These are phyloP conservation scores for Imbricaverruca yamaguchii DNA, from an alignment of 2,888 invertebrate genomes.

Conservation along the genomic window DNA sequence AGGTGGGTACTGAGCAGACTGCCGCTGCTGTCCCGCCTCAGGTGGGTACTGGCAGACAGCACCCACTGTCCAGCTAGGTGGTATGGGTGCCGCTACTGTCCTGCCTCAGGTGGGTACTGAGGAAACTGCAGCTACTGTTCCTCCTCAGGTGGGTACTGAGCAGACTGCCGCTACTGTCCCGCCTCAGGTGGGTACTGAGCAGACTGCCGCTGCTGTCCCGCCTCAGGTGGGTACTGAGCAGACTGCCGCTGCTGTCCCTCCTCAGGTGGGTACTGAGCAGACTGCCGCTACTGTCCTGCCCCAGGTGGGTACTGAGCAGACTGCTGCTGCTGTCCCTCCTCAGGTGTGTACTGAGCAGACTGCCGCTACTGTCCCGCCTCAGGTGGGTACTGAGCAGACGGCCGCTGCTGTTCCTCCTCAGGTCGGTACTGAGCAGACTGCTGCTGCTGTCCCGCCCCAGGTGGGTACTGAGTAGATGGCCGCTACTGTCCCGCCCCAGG, in stretches of 20 bases:
- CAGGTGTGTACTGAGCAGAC: no score
- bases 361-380: constrained; percentile 60
- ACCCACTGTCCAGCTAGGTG: no score
- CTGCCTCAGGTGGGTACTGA: constrained; percentile 56
- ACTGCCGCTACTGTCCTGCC: constrained; percentile 59
- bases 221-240: constrained; percentile 53
- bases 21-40: no score
- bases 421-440: constrained; percentile 44
- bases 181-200: constrained; percentile 55
- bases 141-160: constrained; percentile 57
- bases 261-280: constrained; percentile 54
- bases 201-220: constrained; percentile 61
- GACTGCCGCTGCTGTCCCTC: constrained; percentile 60
- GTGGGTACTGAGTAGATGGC: no score
- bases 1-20: no score
- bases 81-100: constrained; percentile 59
- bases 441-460: constrained; percentile 58
- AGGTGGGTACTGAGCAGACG: no score
- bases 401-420: constrained; percentile 60
- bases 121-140: constrained; percentile 58
- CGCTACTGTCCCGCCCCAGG: constrained; percentile 60
- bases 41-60: no score
- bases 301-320: no score
- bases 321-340: constrained; percentile 56
- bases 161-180: constrained; percentile 59